Conservation (phyloP, 2,797 vertebrate species). For the Pteronotus mesoamericanus region DNA sequence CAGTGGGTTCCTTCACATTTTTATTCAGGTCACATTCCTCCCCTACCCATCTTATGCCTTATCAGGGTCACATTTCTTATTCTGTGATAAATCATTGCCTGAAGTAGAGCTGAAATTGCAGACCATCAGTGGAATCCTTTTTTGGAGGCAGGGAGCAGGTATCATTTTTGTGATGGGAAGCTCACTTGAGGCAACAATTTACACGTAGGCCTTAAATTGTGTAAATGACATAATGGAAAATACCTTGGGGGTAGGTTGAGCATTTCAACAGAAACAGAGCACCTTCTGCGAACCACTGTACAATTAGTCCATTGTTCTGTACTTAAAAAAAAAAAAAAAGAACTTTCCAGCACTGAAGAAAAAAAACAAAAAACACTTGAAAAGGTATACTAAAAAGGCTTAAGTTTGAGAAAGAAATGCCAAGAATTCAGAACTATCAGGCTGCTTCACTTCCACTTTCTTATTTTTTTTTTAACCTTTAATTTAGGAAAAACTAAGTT, state of each 20-base stretch:
- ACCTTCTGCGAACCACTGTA: conserved; percentile 24
- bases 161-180: not conserved
- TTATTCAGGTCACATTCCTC: not conserved
- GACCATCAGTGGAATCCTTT: not conserved
- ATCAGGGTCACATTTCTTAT: not conserved
- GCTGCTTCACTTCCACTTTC: not conserved
- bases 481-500: not conserved
- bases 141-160: not conserved
- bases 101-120: not conserved
- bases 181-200: not conserved
- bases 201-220: not conserved
- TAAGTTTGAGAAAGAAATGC: conserved; percentile 47
- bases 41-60: not conserved
- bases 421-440: conserved; percentile 8
- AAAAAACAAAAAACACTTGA: not conserved
- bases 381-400: conserved; percentile 41
- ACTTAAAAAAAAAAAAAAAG: not conserved
- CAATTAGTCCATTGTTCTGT: conserved; percentile 58
- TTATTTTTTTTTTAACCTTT: not conserved
- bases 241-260: conserved; percentile 30
- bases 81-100: not conserved
- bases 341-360: not conserved
- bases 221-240: conserved; percentile 53
- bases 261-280: conserved; percentile 39
- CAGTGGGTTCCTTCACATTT: not conserved